Percentiles rank a stretch among this genome's conserved stretches.
Evolutionary conservation across 2,797 vertebrate species (phyloP).

Genomic region (Discoglossus pictus): DNA sequence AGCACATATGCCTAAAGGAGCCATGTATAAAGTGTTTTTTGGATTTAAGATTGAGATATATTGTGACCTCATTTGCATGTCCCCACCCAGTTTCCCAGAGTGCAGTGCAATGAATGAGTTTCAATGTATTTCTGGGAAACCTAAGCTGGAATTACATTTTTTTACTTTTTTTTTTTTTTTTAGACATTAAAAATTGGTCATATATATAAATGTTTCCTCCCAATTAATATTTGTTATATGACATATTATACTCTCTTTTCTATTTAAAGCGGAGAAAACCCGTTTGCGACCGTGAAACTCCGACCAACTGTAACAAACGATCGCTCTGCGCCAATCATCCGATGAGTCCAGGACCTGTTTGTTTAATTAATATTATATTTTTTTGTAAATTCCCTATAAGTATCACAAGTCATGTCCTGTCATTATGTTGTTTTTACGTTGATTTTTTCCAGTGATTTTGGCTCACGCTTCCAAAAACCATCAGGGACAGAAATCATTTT

Average conservation of each 20-base stretch:
- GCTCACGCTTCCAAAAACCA: neutral
- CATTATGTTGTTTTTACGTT: neutral
- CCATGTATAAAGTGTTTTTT: too few relatives aligned
- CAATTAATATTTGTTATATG: too few relatives aligned
- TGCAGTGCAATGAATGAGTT: too few relatives aligned
- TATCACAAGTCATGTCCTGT: constrained; percentile 15
- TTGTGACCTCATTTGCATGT: too few relatives aligned
- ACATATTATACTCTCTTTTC: too few relatives aligned
- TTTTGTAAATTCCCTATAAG: constrained; percentile 21
- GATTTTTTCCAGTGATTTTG: constrained; percentile 20
- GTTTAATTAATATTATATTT: constrained; percentile 31
- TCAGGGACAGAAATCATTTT: neutral
- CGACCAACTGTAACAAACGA: constrained; percentile 94
- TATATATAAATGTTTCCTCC: too few relatives aligned
- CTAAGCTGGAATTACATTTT: too few relatives aligned
- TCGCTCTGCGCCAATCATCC: constrained; percentile 86
- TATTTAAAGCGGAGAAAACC: constrained; percentile 86
- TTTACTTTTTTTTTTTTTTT: neutral
- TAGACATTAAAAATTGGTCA: too few relatives aligned
- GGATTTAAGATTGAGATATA: too few relatives aligned
- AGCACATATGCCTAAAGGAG: too few relatives aligned
- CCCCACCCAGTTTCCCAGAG: too few relatives aligned
- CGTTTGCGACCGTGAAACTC: constrained; percentile 90
- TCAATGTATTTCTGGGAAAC: too few relatives aligned
- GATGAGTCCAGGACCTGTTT: constrained; percentile 57